These are phyloP conservation scores for Callorhinus ursinus DNA, from an alignment of 2,113 vertebrate species.

Conservation along the genomic window DNA sequence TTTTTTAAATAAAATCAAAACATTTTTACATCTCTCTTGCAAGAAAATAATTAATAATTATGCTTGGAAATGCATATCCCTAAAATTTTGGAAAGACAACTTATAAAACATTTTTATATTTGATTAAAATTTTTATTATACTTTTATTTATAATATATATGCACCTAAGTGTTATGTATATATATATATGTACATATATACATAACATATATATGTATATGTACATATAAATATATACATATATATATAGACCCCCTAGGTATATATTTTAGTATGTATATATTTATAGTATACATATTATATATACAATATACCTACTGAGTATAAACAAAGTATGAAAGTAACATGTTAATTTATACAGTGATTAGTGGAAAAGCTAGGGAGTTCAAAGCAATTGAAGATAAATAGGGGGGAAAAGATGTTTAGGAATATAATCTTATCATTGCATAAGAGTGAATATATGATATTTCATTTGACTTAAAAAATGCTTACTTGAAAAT, in stretches of 20 bases:
- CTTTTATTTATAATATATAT: not conserved
- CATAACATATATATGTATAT: not conserved
- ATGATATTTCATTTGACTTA: not conserved
- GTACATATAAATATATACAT: no score
- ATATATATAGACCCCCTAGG: not conserved
- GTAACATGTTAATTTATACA: not conserved
- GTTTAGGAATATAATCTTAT: not conserved
- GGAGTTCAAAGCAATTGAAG: not conserved
- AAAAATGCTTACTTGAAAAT: not conserved
- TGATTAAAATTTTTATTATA: not conserved
- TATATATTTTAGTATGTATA: not conserved
- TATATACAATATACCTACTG: not conserved
- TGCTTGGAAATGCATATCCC: not conserved
- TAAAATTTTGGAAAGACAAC: not conserved
- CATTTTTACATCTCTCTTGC: not conserved
- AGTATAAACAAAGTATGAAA: not conserved
- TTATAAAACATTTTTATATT: not conserved
- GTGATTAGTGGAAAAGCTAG: not conserved
- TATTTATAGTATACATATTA: not conserved
- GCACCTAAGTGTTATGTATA: not conserved
- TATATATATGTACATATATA: not conserved
- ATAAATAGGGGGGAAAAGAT: not conserved
- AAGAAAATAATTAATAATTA: not conserved
- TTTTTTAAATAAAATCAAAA: not conserved
- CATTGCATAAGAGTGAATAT: not conserved